phyloP scores from a whole-genome alignment of 2,797 vertebrate species.

The Tapirus indicus region DNA sequence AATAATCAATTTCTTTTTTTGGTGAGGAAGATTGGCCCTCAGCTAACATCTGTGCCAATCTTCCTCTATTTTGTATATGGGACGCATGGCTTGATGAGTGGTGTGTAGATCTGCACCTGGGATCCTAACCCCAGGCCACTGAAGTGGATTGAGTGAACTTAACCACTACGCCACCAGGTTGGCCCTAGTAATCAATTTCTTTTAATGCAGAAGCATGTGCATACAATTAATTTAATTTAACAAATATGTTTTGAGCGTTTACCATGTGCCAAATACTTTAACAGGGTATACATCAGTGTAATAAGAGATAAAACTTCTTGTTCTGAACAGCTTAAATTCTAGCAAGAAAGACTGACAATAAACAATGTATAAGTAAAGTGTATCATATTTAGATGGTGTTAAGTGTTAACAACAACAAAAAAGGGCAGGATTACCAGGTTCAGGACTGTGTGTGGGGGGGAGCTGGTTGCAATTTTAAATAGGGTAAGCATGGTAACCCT shows the following conservation, averaged over 20 bases:
- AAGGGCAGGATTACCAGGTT: background rate
- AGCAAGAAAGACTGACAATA: background rate
- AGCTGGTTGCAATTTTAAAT: background rate
- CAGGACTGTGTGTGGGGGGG: background rate
- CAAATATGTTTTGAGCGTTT: background rate
- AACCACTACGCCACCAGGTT: too few species aligned
- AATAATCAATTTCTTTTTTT: background rate
- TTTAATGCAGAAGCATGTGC: background rate
- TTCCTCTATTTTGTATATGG: too few species aligned
- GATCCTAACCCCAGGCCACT: too few species aligned
- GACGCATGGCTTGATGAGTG: too few species aligned
- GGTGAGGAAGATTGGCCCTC: too few species aligned
- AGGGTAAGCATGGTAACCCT: background rate
- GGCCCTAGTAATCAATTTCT: background rate
- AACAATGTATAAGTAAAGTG: background rate
- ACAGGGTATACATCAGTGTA: background rate
- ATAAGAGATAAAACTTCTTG: background rate
- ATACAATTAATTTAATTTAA: conserved; percentile 6
- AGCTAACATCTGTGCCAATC: too few species aligned
- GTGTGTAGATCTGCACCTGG: too few species aligned
- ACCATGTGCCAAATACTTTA: background rate
- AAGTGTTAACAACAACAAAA: background rate
- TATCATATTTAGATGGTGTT: background rate
- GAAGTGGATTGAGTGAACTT: too few species aligned
- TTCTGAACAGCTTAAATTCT: background rate